A percentile compares a stretch with the other conserved stretches of the same genome.
These are phyloP conservation scores for Falcaria lacertinaria DNA, from an alignment of 2,888 invertebrate species.

Conservation along the genomic window DNA sequence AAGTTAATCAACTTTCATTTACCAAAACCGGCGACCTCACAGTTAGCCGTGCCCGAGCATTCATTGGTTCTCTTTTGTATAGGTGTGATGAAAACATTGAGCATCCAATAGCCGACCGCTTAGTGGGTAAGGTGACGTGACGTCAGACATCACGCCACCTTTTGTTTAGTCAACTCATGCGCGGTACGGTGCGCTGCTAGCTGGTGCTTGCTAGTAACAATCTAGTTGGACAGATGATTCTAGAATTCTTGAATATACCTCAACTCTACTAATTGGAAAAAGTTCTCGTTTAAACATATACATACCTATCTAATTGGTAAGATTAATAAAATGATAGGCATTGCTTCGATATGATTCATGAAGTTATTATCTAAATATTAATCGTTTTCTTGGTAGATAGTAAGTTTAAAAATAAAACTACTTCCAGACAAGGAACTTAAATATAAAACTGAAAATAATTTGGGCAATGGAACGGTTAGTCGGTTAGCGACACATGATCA, in stretches of 20 bases:
- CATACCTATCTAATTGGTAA: too few species aligned
- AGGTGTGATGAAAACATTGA: constrained; percentile 34
- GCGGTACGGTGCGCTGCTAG: constrained; percentile 61
- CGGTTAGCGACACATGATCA: not conserved
- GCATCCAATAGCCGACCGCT: constrained; percentile 55
- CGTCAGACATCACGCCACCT: constrained; percentile 79
- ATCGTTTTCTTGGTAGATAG: too few species aligned
- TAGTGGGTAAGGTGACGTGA: constrained; percentile 70
- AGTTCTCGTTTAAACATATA: too few species aligned
- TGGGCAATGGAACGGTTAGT: not conserved
- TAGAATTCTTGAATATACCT: not conserved
- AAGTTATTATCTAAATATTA: too few species aligned
- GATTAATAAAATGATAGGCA: too few species aligned
- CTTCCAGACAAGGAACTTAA: too few species aligned
- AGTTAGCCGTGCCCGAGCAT: constrained; percentile 22
- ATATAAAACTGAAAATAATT: not conserved
- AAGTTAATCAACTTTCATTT: constrained; percentile 13
- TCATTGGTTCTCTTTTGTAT: constrained; percentile 23
- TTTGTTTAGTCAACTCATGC: constrained; percentile 64
- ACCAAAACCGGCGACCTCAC: constrained; percentile 27
- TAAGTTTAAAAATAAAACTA: too few species aligned
- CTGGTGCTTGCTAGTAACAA: constrained; percentile 22
- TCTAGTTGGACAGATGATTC: not conserved
- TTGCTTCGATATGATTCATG: too few species aligned
- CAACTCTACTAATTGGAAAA: too few species aligned